Evolutionary conservation across 2,797 vertebrate genomes (phyloP).

Genomic region (Liparis tanakae): DNA sequence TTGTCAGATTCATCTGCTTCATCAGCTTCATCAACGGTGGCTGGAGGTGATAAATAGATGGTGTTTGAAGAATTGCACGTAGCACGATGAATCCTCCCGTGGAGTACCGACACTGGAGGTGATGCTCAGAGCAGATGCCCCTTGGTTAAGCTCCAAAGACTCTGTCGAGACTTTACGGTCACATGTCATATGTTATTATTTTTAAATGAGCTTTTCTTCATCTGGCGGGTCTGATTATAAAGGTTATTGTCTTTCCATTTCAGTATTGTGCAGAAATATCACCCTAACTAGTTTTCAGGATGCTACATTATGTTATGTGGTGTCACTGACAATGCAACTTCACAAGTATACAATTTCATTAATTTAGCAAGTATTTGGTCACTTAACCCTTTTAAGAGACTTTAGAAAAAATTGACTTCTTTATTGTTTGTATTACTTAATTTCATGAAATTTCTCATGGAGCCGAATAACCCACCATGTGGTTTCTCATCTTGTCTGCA

Average conservation of each 20-base stretch:
- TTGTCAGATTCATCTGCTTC: background rate
- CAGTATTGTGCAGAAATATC: background rate
- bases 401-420: background rate
- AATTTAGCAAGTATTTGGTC: background rate
- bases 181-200: background rate
- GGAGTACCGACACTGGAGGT: background rate
- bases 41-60: background rate
- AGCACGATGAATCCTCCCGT: too few species aligned
- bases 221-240: background rate
- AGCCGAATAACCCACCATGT: background rate
- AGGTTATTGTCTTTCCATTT: background rate
- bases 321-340: background rate
- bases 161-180: background rate
- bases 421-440: background rate
- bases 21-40: background rate
- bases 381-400: background rate
- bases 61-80: too few species aligned
- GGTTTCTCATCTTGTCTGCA: conserved; percentile 3
- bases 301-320: background rate
- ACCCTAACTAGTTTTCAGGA: background rate
- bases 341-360: background rate
- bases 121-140: background rate
- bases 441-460: background rate
- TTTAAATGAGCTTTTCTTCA: background rate
- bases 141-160: background rate